These are phyloP conservation scores for Peucedramus taeniatus DNA, from an alignment of 2,113 vertebrate species.

Conservation along the genomic window DNA sequence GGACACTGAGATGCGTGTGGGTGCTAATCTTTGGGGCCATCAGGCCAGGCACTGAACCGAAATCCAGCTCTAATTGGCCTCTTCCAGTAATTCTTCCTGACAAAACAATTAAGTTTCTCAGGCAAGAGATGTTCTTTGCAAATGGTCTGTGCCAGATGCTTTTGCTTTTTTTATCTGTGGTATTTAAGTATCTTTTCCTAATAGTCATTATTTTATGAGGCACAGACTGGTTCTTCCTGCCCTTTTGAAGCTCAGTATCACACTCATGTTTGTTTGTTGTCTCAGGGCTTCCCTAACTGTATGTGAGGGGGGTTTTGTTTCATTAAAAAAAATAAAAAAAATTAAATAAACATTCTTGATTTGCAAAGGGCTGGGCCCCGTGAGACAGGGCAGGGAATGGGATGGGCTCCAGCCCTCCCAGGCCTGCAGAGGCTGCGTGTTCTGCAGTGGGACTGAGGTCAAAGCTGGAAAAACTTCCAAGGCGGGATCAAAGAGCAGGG, in stretches of 20 bases:
- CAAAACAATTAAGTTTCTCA: constrained; percentile 57
- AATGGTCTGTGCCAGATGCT: background rate
- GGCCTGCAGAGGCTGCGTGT: background rate
- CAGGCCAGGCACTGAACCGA: background rate
- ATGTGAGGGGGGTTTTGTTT: background rate
- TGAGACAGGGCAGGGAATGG: background rate
- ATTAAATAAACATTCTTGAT: constrained; percentile 19
- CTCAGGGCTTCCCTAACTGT: constrained; percentile 38
- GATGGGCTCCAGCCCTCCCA: background rate
- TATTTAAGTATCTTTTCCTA: constrained; percentile 47
- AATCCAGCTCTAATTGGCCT: constrained; percentile 43
- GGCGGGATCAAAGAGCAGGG: background rate
- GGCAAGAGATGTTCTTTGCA: constrained; percentile 45
- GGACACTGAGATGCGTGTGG: background rate
- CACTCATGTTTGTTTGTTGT: constrained; percentile 4
- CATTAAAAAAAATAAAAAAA: background rate
- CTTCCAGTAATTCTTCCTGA: constrained; percentile 40
- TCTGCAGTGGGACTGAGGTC: background rate
- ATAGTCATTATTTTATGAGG: constrained; percentile 43
- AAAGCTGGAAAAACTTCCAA: constrained; percentile 32
- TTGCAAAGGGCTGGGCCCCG: background rate
- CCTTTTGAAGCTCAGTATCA: constrained; percentile 1
- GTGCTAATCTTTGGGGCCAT: constrained; percentile 27
- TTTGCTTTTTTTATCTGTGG: constrained; percentile 44
- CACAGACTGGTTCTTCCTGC: background rate